These are phyloP conservation scores for Saxicola maurus DNA, from an alignment of 2,797 vertebrate genomes.

Conservation along the genomic window DNA sequence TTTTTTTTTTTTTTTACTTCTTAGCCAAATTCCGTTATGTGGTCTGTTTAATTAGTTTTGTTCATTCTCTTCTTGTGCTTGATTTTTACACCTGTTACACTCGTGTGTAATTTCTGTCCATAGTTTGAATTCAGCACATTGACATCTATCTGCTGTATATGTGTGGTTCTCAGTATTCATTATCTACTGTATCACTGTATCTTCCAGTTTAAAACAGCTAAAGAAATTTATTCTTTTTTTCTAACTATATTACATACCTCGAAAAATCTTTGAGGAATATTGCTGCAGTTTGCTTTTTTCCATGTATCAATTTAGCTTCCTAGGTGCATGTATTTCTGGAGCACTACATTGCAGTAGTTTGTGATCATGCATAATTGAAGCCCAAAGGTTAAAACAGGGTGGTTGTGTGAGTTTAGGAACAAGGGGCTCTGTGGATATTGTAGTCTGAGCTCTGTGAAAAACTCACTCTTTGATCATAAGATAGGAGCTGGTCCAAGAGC, in stretches of 20 bases:
- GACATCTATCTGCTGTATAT: background rate
- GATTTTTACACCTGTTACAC: background rate
- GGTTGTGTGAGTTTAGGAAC: background rate
- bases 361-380: background rate
- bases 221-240: background rate
- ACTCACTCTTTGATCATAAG: fast-evolving
- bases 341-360: background rate
- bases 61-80: background rate
- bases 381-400: background rate
- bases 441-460: background rate
- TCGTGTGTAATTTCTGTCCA: background rate
- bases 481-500: background rate
- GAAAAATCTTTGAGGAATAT: background rate
- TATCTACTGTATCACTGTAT: background rate
- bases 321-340: background rate
- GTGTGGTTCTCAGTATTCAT: background rate
- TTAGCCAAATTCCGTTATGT: background rate
- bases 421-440: background rate
- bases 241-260: background rate
- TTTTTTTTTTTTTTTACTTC: background rate
- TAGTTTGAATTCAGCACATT: background rate
- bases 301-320: background rate
- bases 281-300: background rate
- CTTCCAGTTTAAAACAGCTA: background rate
- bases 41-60: background rate